phyloP scores from a whole-genome alignment of 2,888 invertebrate species.

The Bimastos eiseni region DNA sequence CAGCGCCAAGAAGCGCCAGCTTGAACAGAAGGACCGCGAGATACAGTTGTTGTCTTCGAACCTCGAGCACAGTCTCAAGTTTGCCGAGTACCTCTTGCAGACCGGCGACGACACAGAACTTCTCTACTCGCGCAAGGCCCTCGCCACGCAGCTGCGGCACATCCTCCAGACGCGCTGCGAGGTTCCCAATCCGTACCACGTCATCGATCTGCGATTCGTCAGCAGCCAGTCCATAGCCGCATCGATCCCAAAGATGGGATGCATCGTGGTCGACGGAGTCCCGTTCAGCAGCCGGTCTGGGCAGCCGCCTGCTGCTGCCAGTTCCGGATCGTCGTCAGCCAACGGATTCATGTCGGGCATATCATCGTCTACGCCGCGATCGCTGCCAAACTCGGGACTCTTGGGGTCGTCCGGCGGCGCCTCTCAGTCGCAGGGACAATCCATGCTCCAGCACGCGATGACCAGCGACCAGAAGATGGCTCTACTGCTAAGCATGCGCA shows the following conservation, averaged over 20 bases:
- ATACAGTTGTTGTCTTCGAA: constrained; percentile 79
- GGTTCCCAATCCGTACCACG: constrained; percentile 59
- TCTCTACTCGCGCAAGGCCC: constrained; percentile 53
- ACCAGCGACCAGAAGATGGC: constrained; percentile 7
- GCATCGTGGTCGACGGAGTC: constrained; percentile 49
- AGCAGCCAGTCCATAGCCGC: constrained; percentile 41
- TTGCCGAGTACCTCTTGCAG: constrained; percentile 77
- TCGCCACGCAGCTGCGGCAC: constrained; percentile 50
- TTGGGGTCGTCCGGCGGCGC: neutral
- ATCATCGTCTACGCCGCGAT: neutral
- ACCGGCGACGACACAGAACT: constrained; percentile 53
- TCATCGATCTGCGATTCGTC: constrained; percentile 52
- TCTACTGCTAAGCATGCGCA: constrained; percentile 22
- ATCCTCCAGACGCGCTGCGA: constrained; percentile 51
- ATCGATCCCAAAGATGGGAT: constrained; percentile 43
- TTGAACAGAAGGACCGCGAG: constrained; percentile 82
- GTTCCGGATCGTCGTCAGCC: neutral
- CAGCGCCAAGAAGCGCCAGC: constrained; percentile 76
- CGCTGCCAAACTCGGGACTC: neutral
- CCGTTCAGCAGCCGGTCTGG: constrained; percentile 37
- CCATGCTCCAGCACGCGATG: neutral
- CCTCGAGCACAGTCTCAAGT: constrained; percentile 85
- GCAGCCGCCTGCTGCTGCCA: neutral
- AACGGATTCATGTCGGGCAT: constrained; percentile 19
- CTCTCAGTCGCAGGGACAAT: neutral